Conservation (phyloP, 2,797 vertebrate species). For the Rhinichthys osculus region DNA sequence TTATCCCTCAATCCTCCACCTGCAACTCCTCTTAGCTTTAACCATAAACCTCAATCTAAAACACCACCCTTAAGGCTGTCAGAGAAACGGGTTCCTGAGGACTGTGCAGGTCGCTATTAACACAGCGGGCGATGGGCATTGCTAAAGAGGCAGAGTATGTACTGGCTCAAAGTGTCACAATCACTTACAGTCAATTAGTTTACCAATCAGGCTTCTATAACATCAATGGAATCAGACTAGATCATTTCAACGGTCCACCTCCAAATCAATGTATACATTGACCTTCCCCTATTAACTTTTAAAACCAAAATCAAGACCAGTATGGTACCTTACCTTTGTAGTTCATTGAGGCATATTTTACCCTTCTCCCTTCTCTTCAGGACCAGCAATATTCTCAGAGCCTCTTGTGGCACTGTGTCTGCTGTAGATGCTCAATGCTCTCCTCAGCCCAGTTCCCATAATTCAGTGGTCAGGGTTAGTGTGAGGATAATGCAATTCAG, state of each 20-base stretch:
- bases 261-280: background rate
- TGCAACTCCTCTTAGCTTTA: conserved; percentile 58
- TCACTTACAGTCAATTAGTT: conserved; percentile 25
- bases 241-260: background rate
- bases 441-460: background rate
- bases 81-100: conserved; percentile 22
- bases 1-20: conserved; percentile 32
- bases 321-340: background rate
- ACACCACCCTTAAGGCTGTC: conserved; percentile 41
- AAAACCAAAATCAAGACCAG: background rate
- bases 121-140: conserved; percentile 66
- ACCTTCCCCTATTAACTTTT: background rate
- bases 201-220: background rate
- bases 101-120: conserved; percentile 67
- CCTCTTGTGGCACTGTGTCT: conserved; percentile 7
- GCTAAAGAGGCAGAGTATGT: conserved; percentile 50
- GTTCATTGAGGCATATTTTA: conserved; percentile 18
- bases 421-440: background rate
- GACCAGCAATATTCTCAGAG: background rate
- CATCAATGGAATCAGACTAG: background rate
- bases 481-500: background rate
- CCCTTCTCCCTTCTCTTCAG: conserved; percentile 2
- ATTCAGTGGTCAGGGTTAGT: background rate
- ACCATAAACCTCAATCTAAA: conserved; percentile 46
- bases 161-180: conserved; percentile 15